Percentiles rank a stretch among this genome's conserved stretches.
phyloP scores from a whole-genome alignment of 2,888 invertebrate species.

The Phalera bucephala region DNA sequence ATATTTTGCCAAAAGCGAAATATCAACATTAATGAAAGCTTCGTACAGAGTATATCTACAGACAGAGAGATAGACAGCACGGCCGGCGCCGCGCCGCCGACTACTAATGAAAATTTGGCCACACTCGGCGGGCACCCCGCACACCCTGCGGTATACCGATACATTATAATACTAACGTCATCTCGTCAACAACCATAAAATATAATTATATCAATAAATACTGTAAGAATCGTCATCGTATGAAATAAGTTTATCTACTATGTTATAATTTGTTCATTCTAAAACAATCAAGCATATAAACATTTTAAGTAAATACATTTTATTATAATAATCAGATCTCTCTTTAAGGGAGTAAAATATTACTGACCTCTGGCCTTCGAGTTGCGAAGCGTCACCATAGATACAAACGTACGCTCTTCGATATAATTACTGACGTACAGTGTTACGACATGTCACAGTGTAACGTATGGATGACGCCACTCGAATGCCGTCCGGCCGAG shows the following conservation, averaged over 20 bases:
- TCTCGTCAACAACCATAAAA: background rate
- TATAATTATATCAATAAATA: background rate
- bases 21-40: background rate
- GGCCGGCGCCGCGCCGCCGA: conserved; percentile 11
- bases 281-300: background rate
- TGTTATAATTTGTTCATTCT: too few species aligned
- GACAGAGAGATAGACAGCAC: conserved; percentile 14
- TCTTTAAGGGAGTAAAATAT: background rate
- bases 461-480: too few species aligned
- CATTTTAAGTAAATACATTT: background rate
- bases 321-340: background rate
- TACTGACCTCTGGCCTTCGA: too few species aligned
- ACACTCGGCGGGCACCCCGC: conserved; percentile 28
- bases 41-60: conserved; percentile 1
- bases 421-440: too few species aligned
- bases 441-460: too few species aligned
- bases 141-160: background rate
- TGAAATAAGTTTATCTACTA: too few species aligned
- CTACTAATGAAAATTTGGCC: conserved; percentile 65
- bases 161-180: conserved; percentile 6
- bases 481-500: too few species aligned
- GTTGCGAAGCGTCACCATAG: too few species aligned
- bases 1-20: background rate
- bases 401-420: too few species aligned
- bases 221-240: background rate